Base-by-base conservation (phyloP, 2,888 invertebrate species). In the Cephonodes hylas region DNA sequence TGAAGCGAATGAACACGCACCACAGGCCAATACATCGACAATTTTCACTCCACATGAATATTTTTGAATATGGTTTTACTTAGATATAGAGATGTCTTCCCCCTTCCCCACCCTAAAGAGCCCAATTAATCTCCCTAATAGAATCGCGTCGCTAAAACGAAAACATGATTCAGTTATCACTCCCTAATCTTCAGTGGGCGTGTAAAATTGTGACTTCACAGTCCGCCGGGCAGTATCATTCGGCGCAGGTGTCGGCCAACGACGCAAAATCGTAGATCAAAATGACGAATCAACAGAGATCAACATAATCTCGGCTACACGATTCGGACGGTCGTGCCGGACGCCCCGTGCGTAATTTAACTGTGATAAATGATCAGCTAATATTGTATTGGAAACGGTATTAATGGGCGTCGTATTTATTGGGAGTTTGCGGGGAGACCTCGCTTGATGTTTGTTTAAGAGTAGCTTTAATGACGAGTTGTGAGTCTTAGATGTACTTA, bases 231-330 rank as follows among this genome's bases (percentile, higher is more conserved):
- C 23, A 38, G 38, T 48, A 38, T 59, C 22, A 27, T 45, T 59
- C 34, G 34, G 34, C 38, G 61, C 65, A 67, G 66, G 65, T 62
- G 66, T 63, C 34, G 60, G 62, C 57, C 61, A 27, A 42, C 61
- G 38, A 58, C 58, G 58, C 60, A 64, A 69, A 15, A 53, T 60
- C 53, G 27, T 74, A 72, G 72, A 72, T 73, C 70, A 72, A 65
- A 72, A 66, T n/a, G 64, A 61, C 63, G 46, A 64, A 65, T 70
- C 57, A 71, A 71, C 64, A 63, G 62, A 45, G 64, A 70, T 72
- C 66, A 68, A 67, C 65, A 64, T 67, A 69, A 68, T 70, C 65
- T 58, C 63, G 25, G 58, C 6, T 58, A 31, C 42, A 34, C 61
- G 57, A 57, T 34, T 1, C 44, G 23, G 61, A 67, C 64, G 69